These are phyloP conservation scores for Acronicta leporina DNA, from an alignment of 2,888 invertebrate species.

Conservation along the genomic window DNA sequence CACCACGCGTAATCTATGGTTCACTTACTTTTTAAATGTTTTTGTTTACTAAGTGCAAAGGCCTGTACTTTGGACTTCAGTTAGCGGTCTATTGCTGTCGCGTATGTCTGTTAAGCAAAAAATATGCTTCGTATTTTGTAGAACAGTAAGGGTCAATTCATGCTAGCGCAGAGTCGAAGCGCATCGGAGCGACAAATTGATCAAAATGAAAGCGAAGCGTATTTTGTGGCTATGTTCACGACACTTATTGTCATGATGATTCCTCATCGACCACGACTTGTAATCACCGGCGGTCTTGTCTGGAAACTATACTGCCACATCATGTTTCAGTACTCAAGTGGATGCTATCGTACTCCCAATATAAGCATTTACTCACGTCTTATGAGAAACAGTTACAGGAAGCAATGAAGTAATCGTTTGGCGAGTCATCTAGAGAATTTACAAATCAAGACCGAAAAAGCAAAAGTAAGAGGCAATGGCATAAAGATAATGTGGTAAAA, in stretches of 20 bases:
- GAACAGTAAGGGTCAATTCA: neutral
- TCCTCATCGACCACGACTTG: slow-evolving; percentile 2
- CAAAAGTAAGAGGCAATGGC: too few species aligned
- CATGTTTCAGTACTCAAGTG: slow-evolving; percentile 21
- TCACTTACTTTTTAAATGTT: slow-evolving; percentile 20
- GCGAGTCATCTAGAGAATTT: slow-evolving; percentile 21
- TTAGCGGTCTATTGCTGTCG: neutral
- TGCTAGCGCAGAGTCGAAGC: too few species aligned
- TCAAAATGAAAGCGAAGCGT: too few species aligned
- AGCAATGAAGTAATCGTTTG: slow-evolving; percentile 40
- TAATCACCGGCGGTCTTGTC: neutral
- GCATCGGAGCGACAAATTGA: too few species aligned
- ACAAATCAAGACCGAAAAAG: too few species aligned
- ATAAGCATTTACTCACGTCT: slow-evolving; percentile 38
- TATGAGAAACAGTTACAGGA: slow-evolving; percentile 29
- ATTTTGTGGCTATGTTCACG: neutral
- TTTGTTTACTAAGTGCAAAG: slow-evolving; percentile 12
- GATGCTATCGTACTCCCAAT: slow-evolving; percentile 28
- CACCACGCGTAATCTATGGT: slow-evolving; percentile 29
- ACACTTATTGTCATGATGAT: neutral
- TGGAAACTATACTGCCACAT: slow-evolving; percentile 11
- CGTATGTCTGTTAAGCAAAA: neutral
- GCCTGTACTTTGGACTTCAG: slow-evolving; percentile 24
- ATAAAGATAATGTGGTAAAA: too few species aligned
- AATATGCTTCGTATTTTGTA: neutral